Evolutionary conservation across 2,888 invertebrate genomes (phyloP), one percentile per base, ranked within the genome.

Genomic region (Eucriotettix oculatus): DNA sequence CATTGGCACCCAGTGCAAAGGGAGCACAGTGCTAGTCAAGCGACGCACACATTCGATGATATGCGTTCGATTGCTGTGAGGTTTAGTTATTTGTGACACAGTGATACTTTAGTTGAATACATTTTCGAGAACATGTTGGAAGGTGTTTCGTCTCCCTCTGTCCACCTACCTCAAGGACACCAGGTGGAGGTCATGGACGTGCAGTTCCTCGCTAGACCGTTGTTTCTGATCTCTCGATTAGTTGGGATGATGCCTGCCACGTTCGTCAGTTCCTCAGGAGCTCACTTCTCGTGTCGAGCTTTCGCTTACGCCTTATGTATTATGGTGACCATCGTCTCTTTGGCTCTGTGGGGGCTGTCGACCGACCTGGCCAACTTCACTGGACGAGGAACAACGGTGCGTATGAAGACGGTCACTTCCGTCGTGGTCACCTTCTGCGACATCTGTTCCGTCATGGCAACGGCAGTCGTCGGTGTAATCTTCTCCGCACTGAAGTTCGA

Each of bases 391-490:
- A 12, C 48, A 14, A 48, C 48, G n/a, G 79, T 79, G 17, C 74
- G 81, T 17, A 75, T 81, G 73, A 74, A 78, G 10, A 79, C 79
- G 2, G 73, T 74, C 52, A 79, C 79, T 68, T 76, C 80, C 0
- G 76, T 79, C 60, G 76, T 79, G 42, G 79, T 79, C 54, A 80
- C 79, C 0, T 75, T 78, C 16, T 78, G 78, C 62, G 81, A 82
- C 64, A 76, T 81, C 11, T 65, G 78, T 17, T 78, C 80, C 1
- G 77, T 81, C n/a, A 76, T 74, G 42, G 70, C 73, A 40, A 75
- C 78, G 0, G 78, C 80, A 0, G 73, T 75, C 2, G 76, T 76
- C 0, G 78, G 78, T 0, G 76, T 80, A 12, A 74, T 78, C 62
- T 78, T 79, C 0, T 78, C 80, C 0, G 77, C 80, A 0, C 69